A percentile compares a stretch with the other conserved stretches of the same genome.
phyloP scores from a whole-genome alignment of 2,113 vertebrate species.

The Platycercus adscitus region DNA sequence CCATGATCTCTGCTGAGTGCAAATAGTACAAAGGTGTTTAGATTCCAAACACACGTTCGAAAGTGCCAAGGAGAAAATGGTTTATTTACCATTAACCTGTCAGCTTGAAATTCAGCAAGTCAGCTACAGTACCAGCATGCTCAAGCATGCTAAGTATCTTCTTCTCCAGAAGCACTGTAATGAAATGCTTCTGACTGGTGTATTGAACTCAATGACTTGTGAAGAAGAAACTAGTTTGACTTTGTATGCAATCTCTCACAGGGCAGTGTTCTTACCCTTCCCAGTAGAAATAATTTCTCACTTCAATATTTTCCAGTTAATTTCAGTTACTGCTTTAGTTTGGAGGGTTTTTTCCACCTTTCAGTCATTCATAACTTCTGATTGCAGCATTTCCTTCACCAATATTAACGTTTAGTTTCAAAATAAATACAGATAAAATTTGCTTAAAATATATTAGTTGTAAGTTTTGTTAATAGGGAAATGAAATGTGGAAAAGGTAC shows the following conservation, averaged over 20 bases:
- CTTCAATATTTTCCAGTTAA: slow-evolving; percentile 5
- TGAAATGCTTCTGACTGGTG: not conserved
- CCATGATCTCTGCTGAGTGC: not conserved
- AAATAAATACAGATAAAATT: not conserved
- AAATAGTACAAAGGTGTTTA: not conserved
- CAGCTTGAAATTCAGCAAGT: slow-evolving; percentile 29
- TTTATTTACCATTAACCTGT: slow-evolving; percentile 51
- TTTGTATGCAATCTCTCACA: not conserved
- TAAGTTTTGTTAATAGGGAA: not conserved
- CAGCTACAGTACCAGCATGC: slow-evolving; percentile 1
- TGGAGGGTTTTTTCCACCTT: not conserved
- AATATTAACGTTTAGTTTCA: not conserved
- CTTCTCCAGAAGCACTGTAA: not conserved
- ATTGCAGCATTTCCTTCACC: not conserved
- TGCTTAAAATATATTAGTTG: not conserved
- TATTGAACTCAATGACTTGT: not conserved
- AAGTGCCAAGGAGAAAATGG: slow-evolving; percentile 20
- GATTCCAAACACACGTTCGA: slow-evolving; percentile 3
- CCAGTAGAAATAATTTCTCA: not conserved
- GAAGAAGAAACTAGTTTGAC: slow-evolving; percentile 8
- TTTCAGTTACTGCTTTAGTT: not conserved
- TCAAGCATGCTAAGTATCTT: slow-evolving; percentile 14
- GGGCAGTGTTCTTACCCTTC: not conserved
- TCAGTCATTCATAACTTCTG: not conserved
- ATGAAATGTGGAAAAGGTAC: not conserved